Percentiles rank a stretch among this genome's conserved stretches.
These are phyloP conservation scores for Chaetogeoica ovagalla DNA, from an alignment of 2,888 invertebrate genomes.

Conservation along the genomic window DNA sequence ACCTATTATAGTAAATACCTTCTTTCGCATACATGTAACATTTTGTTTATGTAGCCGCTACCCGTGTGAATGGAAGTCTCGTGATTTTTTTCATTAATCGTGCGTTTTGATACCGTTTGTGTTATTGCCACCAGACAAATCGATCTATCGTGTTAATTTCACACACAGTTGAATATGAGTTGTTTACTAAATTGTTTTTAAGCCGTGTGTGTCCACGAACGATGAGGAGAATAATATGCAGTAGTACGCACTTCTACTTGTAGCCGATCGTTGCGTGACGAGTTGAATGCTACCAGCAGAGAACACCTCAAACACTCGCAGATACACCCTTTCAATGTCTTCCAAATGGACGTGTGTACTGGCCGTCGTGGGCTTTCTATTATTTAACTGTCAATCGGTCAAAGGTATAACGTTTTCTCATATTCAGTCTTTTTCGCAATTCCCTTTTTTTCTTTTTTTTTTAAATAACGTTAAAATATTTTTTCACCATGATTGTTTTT, in stretches of 20 bases:
- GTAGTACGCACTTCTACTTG: conserved; percentile 5
- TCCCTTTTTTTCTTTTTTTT: too few species aligned
- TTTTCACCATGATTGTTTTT: background rate
- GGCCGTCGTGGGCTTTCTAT: conserved; percentile 18
- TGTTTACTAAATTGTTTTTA: conserved; percentile 4
- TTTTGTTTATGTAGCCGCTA: conserved; percentile 6
- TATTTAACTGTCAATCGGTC: conserved; percentile 9
- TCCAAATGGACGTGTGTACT: conserved; percentile 34
- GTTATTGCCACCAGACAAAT: background rate
- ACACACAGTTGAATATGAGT: background rate
- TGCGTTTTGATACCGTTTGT: background rate
- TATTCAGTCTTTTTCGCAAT: background rate
- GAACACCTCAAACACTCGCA: background rate
- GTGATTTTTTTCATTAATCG: background rate
- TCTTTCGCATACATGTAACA: background rate
- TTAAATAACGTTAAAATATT: too few species aligned
- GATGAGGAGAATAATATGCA: conserved; percentile 6
- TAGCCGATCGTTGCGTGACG: background rate
- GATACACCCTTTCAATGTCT: conserved; percentile 27
- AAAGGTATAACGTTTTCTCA: conserved; percentile 15
- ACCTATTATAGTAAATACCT: too few species aligned
- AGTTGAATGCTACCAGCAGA: background rate
- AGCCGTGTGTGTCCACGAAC: conserved; percentile 36
- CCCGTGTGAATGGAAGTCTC: background rate
- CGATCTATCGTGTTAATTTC: background rate